phyloP scores from a whole-genome alignment of 2,113 vertebrate species.

The Xenus cinereus region DNA sequence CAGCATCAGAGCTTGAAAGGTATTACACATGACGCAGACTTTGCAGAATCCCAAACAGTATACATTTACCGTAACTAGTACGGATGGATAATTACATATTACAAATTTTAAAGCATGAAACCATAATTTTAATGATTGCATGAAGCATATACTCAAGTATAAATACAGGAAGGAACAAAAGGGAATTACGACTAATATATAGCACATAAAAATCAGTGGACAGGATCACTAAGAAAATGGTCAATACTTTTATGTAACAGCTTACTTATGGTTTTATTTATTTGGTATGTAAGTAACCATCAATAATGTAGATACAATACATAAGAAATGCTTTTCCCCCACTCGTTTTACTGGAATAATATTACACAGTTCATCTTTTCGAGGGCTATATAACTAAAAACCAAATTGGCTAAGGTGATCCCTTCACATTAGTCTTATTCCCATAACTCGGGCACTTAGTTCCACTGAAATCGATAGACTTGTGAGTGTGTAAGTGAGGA shows the following conservation, averaged over 20 bases:
- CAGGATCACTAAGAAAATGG: constrained; percentile 27
- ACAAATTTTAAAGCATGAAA: constrained; percentile 26
- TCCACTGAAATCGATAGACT: constrained; percentile 47
- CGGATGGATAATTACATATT: constrained; percentile 27
- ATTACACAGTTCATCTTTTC: background rate
- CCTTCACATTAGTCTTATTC: constrained; percentile 33
- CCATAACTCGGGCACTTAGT: constrained; percentile 34
- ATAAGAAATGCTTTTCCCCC: background rate
- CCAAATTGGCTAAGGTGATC: background rate
- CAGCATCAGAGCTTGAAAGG: background rate
- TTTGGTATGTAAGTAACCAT: constrained; percentile 24
- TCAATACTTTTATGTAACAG: constrained; percentile 32
- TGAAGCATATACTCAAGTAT: background rate
- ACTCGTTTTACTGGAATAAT: constrained; percentile 21
- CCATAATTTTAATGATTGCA: constrained; percentile 29
- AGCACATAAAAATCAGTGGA: constrained; percentile 10
- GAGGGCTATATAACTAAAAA: background rate
- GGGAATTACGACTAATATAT: background rate
- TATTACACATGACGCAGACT: background rate
- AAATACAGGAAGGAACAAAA: constrained; percentile 44
- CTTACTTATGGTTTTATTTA: constrained; percentile 41
- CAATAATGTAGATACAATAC: constrained; percentile 11
- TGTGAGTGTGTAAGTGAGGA: background rate
- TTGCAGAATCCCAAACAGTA: background rate
- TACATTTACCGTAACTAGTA: background rate